These are phyloP conservation scores for Tinea trinotella DNA, from an alignment of 2,888 invertebrate genomes.

Conservation along the genomic window DNA sequence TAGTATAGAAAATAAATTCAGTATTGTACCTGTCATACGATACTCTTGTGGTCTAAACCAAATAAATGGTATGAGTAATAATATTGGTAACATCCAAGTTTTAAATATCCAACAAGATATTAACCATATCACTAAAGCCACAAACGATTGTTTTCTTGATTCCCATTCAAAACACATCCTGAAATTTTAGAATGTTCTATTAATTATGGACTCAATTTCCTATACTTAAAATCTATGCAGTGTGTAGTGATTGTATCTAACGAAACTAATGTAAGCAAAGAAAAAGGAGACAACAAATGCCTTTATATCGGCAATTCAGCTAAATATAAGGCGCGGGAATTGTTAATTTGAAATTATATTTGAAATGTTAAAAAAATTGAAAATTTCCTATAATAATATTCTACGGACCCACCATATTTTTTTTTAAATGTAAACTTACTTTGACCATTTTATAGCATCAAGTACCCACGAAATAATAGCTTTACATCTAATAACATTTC, in stretches of 20 bases:
- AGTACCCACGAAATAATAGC: constrained; percentile 84
- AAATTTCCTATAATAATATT: background rate
- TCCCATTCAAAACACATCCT: constrained; percentile 98
- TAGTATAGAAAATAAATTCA: too few relatives aligned
- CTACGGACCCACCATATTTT: constrained; percentile 11
- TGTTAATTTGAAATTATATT: too few relatives aligned
- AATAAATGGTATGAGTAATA: constrained; percentile 86
- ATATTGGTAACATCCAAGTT: constrained; percentile 91
- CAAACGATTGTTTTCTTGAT: constrained; percentile 82
- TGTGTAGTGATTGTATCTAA: too few relatives aligned
- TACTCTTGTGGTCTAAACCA: constrained; percentile 47
- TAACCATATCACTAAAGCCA: constrained; percentile 86
- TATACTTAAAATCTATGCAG: too few relatives aligned
- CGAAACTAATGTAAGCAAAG: too few relatives aligned
- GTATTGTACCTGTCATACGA: constrained; percentile 22
- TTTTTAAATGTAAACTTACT: constrained; percentile 73
- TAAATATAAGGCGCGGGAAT: too few relatives aligned
- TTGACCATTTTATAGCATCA: constrained; percentile 85
- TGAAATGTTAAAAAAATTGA: background rate
- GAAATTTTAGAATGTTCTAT: constrained; percentile 36
- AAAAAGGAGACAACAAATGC: too few relatives aligned
- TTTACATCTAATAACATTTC: constrained; percentile 90
- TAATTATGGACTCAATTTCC: too few relatives aligned
- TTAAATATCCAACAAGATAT: constrained; percentile 91
- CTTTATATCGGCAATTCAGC: too few relatives aligned